Base-by-base conservation (phyloP, 2,113 vertebrate genomes). In the Lampris incognitus region DNA sequence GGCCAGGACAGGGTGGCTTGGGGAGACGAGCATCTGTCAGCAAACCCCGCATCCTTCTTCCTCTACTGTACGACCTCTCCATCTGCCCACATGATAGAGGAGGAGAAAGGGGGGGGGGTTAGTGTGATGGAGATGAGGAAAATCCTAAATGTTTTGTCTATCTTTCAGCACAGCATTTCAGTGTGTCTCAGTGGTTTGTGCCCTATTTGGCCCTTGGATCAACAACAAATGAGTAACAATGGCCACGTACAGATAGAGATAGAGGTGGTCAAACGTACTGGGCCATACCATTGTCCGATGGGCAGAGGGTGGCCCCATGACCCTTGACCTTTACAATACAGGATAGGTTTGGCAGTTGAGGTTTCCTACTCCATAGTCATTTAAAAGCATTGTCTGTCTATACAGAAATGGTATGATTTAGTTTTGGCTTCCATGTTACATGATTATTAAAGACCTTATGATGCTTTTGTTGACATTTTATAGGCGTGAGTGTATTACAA, bases 21-120 rank as follows among this genome's bases (percentile, higher is more conserved):
- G 57, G 75, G 57, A 24, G 72, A 38, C 83, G 78, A 86, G 82
- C 92, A 92, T 91, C 92, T 92, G 92, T 86, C 86, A 6, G 78
- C 89, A 84, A 87, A 84, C 81, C 83, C 86, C 50, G 83, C 89
- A 69, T 80, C 81, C 87, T 3, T 83, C 80, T 82, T 84, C 67
- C 51, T 88, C 61, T 68, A 72, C 79, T 83, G 73, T 78, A 51
- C 64, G 39, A 71, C 75, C 79, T 77, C 77, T 88, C 90, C 86
- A 92, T 92, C 90, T 90, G 90, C 86, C 82, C 74, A 24, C 62
- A 56, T 72, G 42, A 69, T 41, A 44, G 42, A 37, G 49, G 72
- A 44, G 41, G 10, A 0, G 65, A 68, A 42, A 39, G 46, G 38
- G 39, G 68, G 48, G 60, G 76, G 75, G 55, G 40, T 1, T 66